Evolutionary conservation across 2,797 vertebrate species (phyloP).

Genomic region (Eulemur albifrons): DNA sequence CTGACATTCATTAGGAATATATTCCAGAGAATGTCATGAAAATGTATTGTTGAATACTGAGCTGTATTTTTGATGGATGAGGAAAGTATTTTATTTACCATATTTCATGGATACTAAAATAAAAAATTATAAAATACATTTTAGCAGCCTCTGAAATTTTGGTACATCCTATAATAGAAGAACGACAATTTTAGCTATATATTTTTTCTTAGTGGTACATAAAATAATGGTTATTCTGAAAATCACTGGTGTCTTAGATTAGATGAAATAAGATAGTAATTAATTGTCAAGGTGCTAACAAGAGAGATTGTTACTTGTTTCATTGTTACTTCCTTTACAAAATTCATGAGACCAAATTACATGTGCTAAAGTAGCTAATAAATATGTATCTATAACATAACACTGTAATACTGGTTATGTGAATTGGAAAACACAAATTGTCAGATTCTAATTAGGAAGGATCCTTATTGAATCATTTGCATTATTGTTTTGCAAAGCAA

Average conservation of each 20-base stretch:
- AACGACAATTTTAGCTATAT: background rate
- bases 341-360: background rate
- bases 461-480: background rate
- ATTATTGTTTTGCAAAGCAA: background rate
- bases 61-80: background rate
- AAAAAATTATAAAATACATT: background rate
- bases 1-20: background rate
- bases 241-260: background rate
- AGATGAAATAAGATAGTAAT: background rate
- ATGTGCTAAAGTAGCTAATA: background rate
- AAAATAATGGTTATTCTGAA: conserved; percentile 13
- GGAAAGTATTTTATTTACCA: background rate
- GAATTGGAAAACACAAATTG: conserved; percentile 26
- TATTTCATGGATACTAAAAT: background rate
- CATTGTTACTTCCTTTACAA: background rate
- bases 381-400: background rate
- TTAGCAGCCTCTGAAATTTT: background rate
- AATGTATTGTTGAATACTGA: background rate
- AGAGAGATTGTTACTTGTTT: background rate
- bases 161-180: background rate
- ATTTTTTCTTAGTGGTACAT: background rate
- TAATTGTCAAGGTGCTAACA: background rate
- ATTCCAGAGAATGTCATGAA: background rate
- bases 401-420: background rate
- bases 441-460: background rate